Base-by-base conservation (phyloP, 2,888 invertebrate genomes). In the Acrobasis repandana region DNA sequence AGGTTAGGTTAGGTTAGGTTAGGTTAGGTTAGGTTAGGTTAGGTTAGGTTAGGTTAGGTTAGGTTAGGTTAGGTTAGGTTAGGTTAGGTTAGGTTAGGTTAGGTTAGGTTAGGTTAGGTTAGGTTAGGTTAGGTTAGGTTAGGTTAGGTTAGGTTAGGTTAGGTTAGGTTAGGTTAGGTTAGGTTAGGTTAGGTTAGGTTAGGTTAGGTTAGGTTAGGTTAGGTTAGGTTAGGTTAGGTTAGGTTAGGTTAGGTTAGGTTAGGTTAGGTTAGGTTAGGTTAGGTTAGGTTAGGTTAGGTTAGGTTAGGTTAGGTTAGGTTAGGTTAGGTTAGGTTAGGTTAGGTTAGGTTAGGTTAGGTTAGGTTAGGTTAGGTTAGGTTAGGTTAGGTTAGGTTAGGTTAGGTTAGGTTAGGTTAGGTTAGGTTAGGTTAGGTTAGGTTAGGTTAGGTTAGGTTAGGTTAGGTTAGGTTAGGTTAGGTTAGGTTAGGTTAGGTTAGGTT, bases 1-100 rank as follows among this genome's bases (percentile, higher is more conserved):
- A 46, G 46, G 46, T 46, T 46, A 46, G 46, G 46, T 46, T 46
- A 46, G 46, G 46, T 46, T 46, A 46, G 46, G 46, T 46, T 46
- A 46, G 46, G 46, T 46, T 46, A 46, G 46, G 46, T 46, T 46
- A 46, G 46, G 46, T 46, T 46, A 46, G 46, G 46, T 46, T 46
- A 46, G 46, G 46, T 46, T 46, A 46, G 46, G 46, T 46, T 46
- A 46, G 46, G 46, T 46, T 46, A 46, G 46, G 46, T 46, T 46
- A 46, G 46, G 46, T 46, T 46, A 46, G 46, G 46, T 46, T 38
- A 38, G 38, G 38, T 38, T 38, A 38, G 38, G 38, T 38, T 38
- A 46, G 46, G 46, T 46, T 46, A 46, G 46, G 46, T 46, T 46
- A 46, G 46, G 46, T 46, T 46, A 46, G 46, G 46, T 46, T 46